Conservation (phyloP, 2,888 invertebrate species). For the Bugulina stolonifera region DNA sequence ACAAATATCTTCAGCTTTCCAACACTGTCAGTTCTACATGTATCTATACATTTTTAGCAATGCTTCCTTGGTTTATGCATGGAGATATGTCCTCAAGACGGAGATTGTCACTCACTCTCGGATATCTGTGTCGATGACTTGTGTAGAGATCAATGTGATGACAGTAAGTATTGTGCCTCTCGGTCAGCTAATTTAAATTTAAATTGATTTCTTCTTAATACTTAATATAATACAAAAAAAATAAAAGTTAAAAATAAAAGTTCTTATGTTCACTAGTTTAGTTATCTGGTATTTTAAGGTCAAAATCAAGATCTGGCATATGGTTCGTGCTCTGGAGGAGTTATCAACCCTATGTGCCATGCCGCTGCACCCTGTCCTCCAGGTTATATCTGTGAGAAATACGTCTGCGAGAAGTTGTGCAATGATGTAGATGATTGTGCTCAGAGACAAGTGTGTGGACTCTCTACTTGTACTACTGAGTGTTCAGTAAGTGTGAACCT, state of each 20-base stretch:
- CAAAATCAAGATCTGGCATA: background rate
- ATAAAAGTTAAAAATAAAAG: too few relatives aligned
- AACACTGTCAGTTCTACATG: too few relatives aligned
- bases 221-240: too few relatives aligned
- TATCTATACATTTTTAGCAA: background rate
- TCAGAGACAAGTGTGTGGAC: background rate
- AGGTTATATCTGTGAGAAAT: background rate
- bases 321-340: constrained; percentile 4
- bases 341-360: constrained; percentile 7
- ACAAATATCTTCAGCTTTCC: too few relatives aligned
- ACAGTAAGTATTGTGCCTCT: background rate
- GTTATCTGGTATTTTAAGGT: background rate
- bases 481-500: background rate
- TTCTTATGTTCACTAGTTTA: background rate
- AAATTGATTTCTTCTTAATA: too few relatives aligned
- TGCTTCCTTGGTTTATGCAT: constrained; percentile 13
- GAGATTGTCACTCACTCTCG: background rate
- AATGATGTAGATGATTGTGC: background rate
- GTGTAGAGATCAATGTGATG: constrained; percentile 13
- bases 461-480: background rate
- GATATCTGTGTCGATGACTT: constrained; percentile 9
- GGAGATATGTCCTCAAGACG: background rate
- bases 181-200: too few relatives aligned
- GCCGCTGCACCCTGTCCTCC: background rate
- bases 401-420: constrained; percentile 3